Percentiles rank a stretch among this genome's conserved stretches.
Conservation (phyloP, 2,888 invertebrate genomes). For the Scrobipalpa costella region DNA sequence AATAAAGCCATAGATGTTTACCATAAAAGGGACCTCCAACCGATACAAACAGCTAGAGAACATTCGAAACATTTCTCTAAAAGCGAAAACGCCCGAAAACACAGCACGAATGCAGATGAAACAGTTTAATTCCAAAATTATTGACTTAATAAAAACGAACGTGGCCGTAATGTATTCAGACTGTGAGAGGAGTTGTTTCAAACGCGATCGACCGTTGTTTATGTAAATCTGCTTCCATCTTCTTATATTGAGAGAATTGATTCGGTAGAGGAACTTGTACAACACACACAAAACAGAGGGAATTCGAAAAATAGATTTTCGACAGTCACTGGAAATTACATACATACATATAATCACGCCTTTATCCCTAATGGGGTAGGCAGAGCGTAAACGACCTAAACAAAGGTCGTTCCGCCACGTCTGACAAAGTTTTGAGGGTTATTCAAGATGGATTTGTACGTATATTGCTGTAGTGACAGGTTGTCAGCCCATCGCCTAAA, state of each 20-base stretch:
- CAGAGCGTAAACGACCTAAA: no score
- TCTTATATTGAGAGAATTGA: constrained; percentile 40
- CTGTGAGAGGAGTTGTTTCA: constrained; percentile 59
- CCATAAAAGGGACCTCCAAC: background rate
- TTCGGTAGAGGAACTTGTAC: constrained; percentile 28
- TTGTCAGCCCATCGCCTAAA: no score
- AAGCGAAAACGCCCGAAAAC: constrained; percentile 44
- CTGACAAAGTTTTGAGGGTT: no score
- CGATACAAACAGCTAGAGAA: background rate
- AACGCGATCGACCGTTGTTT: constrained; percentile 64
- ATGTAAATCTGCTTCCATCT: constrained; percentile 61
- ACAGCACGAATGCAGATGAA: constrained; percentile 41
- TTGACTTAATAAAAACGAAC: constrained; percentile 69
- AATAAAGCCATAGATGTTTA: constrained; percentile 1
- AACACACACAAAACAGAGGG: background rate
- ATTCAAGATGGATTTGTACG: no score
- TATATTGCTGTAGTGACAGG: no score
- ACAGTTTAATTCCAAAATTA: constrained; percentile 72
- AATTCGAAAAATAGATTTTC: no score
- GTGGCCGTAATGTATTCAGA: constrained; percentile 68
- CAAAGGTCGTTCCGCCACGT: no score
- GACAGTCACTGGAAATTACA: no score
- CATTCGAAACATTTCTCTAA: constrained; percentile 24
- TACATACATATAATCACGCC: no score
- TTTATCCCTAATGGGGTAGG: no score